A percentile compares a stretch with the other conserved stretches of the same genome.
These are phyloP conservation scores for Bombus pascuorum DNA, from an alignment of 1,140 invertebrate species.

Conservation along the genomic window DNA sequence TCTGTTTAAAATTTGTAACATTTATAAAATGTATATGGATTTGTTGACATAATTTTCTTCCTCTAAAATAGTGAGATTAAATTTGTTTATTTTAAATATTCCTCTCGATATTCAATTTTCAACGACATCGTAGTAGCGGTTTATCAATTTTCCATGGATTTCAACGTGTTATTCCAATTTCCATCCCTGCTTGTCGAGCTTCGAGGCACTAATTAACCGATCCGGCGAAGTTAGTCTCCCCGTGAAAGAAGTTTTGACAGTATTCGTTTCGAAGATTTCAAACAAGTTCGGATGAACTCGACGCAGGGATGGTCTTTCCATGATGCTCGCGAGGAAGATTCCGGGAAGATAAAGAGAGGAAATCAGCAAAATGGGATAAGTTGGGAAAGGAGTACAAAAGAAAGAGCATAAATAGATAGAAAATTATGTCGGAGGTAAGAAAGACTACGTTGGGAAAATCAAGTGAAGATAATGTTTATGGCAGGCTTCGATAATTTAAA, in stretches of 20 bases:
- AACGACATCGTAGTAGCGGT: background rate
- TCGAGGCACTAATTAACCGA: slow-evolving; percentile 3
- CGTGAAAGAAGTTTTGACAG: slow-evolving; percentile 5
- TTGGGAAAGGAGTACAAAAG: background rate
- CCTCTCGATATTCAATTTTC: background rate
- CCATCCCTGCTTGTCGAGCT: background rate
- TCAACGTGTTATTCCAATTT: background rate
- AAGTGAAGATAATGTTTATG: background rate
- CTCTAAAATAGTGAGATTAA: background rate
- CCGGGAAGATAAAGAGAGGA: background rate
- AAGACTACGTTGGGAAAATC: background rate
- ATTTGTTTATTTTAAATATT: background rate
- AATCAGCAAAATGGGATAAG: slow-evolving; percentile 8
- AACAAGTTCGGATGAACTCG: slow-evolving; percentile 2
- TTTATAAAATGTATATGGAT: no score
- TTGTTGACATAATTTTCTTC: no score
- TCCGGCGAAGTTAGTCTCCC: background rate
- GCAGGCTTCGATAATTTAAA: background rate
- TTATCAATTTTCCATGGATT: background rate
- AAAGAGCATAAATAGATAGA: background rate
- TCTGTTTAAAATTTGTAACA: no score
- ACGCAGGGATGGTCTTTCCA: background rate
- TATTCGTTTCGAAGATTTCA: slow-evolving; percentile 13
- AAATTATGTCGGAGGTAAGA: background rate
- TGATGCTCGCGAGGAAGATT: background rate